Evolutionary conservation across 1,140 invertebrate genomes (phyloP), one percentile per base, ranked within the genome.

Genomic region (Drosophila bifasciata): DNA sequence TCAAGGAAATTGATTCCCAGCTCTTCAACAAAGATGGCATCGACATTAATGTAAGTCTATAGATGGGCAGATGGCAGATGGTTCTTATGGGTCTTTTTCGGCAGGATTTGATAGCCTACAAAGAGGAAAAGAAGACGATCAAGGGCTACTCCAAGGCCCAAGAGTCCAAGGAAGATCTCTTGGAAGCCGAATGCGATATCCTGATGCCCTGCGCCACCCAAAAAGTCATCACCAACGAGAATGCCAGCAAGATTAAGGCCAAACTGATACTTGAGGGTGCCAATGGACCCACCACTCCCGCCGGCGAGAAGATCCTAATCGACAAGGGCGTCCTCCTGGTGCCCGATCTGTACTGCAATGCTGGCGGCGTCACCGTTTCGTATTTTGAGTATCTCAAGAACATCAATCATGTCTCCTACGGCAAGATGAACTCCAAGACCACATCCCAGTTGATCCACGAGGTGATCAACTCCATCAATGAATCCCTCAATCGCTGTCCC

Each of bases 361-460:
- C 95, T 59, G 97, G 97, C 76, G 96, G 97, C 91, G 97, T 97
- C 16, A 97, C 97, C 0, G 97, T 97, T 1, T 97, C 97, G 6
- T 98, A 97, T 91, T 97, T 98, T 91, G 97, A 98, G 89, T 98
- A 96, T 95, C 92, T 98, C 36, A 98, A 98, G 92, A 98, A 98
- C 90, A 92, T 98, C 7, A 98, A 97, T 80, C 97, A 98, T 90
- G 96, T 97, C 17, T 96, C 96, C 66, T 98, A 96, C 91, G 97
- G 97, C 2, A 94, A 97, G 74, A 93, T 98, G 40, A 96, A 95
- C 16, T 97, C 97, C 2, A 83, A 81, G 51, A 63, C 75, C 5
- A 76, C 74, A 2, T 64, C 71, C 0, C 45, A 78, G 7, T 50
- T 90, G 0, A 83, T 91, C 5, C 44, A 71, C 16, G 83, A 79